These are phyloP conservation scores for Bombylius discolor DNA, from an alignment of 2,888 invertebrate species.

Conservation along the genomic window DNA sequence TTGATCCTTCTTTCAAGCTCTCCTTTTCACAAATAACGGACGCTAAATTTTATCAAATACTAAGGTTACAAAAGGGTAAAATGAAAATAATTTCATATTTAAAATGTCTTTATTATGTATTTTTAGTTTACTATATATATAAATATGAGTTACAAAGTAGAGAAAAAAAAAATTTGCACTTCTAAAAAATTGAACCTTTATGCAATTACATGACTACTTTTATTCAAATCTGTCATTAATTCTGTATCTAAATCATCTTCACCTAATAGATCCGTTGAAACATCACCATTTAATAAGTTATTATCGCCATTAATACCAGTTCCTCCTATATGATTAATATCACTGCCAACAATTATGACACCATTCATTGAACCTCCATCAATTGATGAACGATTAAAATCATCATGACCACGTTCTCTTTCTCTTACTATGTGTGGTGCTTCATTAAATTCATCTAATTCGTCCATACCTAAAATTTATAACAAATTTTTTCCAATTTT, in stretches of 20 bases:
- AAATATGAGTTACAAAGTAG: too few species aligned
- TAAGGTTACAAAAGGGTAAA: too few species aligned
- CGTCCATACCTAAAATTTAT: conserved; percentile 48
- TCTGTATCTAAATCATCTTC: conserved; percentile 33
- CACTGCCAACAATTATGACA: conserved; percentile 6
- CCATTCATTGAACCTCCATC: conserved; percentile 26
- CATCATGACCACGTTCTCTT: conserved; percentile 23
- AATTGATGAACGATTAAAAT: conserved; percentile 24
- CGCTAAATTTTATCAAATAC: too few species aligned
- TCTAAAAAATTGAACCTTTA: conserved; percentile 16
- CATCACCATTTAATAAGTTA: conserved; percentile 30
- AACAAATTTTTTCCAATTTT: neutral
- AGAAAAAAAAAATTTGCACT: too few species aligned
- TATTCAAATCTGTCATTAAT: conserved; percentile 34
- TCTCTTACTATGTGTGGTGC: conserved; percentile 66
- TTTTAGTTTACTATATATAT: too few species aligned
- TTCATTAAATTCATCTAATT: conserved; percentile 82
- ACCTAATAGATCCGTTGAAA: conserved; percentile 29
- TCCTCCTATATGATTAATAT: conserved; percentile 26
- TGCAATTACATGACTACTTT: conserved; percentile 36
- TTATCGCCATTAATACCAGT: conserved; percentile 1
- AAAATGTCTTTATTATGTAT: too few species aligned
- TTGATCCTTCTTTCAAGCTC: too few species aligned
- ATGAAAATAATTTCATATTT: too few species aligned
- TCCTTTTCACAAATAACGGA: too few species aligned